phyloP scores from a whole-genome alignment of 2,888 invertebrate genomes.

The Amitus sp. region DNA sequence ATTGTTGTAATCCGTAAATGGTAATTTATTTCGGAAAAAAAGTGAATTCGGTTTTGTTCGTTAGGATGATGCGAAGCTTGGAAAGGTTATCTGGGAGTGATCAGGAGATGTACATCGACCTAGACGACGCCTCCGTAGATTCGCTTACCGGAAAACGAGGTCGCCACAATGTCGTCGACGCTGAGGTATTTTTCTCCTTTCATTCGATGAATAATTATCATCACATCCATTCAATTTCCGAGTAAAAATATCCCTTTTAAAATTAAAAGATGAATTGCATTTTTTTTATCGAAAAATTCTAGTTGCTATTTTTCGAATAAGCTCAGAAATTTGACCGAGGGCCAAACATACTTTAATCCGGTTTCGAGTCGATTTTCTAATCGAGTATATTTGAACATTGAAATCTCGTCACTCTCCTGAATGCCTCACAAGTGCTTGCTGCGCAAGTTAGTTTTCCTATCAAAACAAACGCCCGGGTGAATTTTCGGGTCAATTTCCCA shows the following conservation, averaged over 20 bases:
- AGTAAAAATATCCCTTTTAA: slow-evolving; percentile 21
- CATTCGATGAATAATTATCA: slow-evolving; percentile 29
- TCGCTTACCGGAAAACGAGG: slow-evolving; percentile 64
- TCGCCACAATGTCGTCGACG: slow-evolving; percentile 60
- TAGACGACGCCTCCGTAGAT: slow-evolving; percentile 64
- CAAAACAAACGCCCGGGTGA: too few species aligned
- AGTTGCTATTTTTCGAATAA: too few species aligned
- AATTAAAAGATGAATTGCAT: not conserved
- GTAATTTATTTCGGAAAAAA: too few species aligned
- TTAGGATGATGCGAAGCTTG: slow-evolving; percentile 62
- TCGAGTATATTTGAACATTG: too few species aligned
- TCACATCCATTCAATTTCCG: slow-evolving; percentile 14
- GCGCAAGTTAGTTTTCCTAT: too few species aligned
- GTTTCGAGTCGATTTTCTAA: too few species aligned
- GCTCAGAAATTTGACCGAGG: too few species aligned
- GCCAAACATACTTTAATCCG: too few species aligned
- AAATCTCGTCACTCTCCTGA: too few species aligned
- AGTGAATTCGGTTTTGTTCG: slow-evolving; percentile 20
- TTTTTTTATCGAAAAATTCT: not conserved
- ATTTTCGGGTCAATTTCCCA: too few species aligned
- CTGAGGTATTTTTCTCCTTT: slow-evolving; percentile 53
- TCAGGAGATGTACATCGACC: slow-evolving; percentile 65
- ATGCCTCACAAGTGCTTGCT: too few species aligned
- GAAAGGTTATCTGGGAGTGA: slow-evolving; percentile 64
- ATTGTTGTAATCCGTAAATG: too few species aligned